Evolutionary conservation across 2,888 invertebrate genomes (phyloP).

Genomic region (Limnephilus auricula): DNA sequence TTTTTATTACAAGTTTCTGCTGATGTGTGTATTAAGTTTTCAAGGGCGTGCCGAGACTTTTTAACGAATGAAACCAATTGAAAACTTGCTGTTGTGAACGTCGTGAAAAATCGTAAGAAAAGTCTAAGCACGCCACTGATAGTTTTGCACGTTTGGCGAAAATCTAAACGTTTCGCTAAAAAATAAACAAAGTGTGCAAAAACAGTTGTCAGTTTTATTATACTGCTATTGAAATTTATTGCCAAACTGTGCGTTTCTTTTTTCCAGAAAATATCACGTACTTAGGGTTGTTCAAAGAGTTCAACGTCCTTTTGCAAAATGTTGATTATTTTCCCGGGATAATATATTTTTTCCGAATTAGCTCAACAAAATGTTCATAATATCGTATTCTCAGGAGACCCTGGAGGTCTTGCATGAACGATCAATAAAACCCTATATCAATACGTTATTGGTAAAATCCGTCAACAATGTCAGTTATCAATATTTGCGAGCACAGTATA

Average conservation of each 20-base stretch:
- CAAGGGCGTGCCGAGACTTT: background rate
- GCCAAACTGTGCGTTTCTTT: background rate
- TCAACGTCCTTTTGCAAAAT: background rate
- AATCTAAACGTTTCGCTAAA: constrained; percentile 11
- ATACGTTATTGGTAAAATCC: no score
- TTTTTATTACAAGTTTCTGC: background rate
- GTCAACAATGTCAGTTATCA: no score
- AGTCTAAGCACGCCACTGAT: background rate
- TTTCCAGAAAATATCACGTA: background rate
- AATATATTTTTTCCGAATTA: background rate
- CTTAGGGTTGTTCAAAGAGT: background rate
- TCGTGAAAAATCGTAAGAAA: background rate
- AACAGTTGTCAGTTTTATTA: constrained; percentile 36
- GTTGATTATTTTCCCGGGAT: background rate
- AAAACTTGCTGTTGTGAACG: background rate
- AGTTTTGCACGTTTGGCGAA: background rate
- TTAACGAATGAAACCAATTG: background rate
- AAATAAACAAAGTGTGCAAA: constrained; percentile 10
- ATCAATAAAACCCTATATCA: no score
- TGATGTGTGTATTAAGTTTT: background rate
- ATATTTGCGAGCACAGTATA: no score
- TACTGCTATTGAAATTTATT: background rate
- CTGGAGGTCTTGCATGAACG: no score
- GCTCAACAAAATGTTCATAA: no score
- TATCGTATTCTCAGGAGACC: no score